Evolutionary conservation across 2,888 invertebrate species (phyloP).

Genomic region (Digitonthophagus gazella): DNA sequence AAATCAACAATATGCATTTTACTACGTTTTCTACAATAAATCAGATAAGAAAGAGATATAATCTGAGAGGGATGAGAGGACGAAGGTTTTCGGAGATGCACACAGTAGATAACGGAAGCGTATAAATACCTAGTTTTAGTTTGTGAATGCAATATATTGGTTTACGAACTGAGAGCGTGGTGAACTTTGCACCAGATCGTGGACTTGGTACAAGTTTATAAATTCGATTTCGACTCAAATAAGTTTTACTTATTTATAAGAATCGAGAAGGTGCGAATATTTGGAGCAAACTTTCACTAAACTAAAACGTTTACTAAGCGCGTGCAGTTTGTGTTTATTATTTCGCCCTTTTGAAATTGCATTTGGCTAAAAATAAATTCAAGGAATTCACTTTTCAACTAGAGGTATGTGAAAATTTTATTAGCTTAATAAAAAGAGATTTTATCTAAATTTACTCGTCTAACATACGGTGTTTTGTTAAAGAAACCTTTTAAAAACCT

Average conservation of each 20-base stretch:
- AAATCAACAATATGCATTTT: too few species aligned
- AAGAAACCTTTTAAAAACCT: too few species aligned
- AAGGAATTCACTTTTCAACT: too few species aligned
- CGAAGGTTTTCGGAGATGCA: not conserved
- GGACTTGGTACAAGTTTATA: not conserved
- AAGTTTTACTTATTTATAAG: not conserved
- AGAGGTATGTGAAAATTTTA: too few species aligned
- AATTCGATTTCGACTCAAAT: not conserved
- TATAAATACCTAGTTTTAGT: not conserved
- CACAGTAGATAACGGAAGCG: not conserved
- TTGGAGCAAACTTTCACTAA: not conserved
- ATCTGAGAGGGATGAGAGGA: not conserved
- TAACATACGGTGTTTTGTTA: too few species aligned
- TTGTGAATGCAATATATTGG: not conserved
- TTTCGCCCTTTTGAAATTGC: too few species aligned
- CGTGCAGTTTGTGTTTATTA: too few species aligned
- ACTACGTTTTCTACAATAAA: not conserved
- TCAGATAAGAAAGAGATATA: not conserved
- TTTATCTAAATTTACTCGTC: too few species aligned
- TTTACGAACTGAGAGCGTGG: not conserved
- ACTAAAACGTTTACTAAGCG: not conserved
- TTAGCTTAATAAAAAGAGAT: too few species aligned
- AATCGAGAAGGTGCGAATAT: not conserved
- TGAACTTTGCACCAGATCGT: not conserved
- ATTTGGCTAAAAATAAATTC: too few species aligned